Conservation (phyloP, 92 coral and sea anemone genomes). For the Actinostola sp. region DNA sequence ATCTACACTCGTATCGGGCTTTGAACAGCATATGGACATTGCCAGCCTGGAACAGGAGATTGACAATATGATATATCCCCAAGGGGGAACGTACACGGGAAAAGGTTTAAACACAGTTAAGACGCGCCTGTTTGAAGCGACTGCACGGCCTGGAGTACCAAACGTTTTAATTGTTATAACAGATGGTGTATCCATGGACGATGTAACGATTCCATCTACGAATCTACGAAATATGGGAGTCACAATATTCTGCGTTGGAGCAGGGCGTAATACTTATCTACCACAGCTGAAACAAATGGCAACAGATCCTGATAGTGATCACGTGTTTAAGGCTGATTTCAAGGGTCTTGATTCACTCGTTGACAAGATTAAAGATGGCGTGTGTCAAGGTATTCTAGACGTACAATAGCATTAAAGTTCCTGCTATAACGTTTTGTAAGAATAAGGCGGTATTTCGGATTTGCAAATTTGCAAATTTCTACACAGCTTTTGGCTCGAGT, state of each 20-base stretch:
- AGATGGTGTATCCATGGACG: conserved; percentile 44
- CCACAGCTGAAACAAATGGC: conserved; percentile 57
- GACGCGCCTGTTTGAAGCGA: conserved; percentile 38
- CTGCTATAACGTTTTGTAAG: too few species aligned
- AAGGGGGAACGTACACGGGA: conserved; percentile 51
- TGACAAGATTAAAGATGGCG: conserved; percentile 42
- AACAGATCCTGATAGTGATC: conserved; percentile 51
- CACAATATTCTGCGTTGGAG: conserved; percentile 46
- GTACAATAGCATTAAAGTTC: too few species aligned
- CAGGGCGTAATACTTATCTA: conserved; percentile 23
- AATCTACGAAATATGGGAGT: conserved; percentile 55
- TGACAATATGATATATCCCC: conserved; percentile 49
- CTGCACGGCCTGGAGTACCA: conserved; percentile 55
- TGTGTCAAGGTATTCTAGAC: conserved; percentile 42
- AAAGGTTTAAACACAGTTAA: conserved; percentile 55
- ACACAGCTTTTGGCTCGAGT: too few species aligned
- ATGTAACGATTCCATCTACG: conserved; percentile 42
- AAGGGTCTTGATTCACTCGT: conserved; percentile 39
- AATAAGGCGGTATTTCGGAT: too few species aligned
- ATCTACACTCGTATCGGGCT: conserved; percentile 40
- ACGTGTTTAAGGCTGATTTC: conserved; percentile 55
- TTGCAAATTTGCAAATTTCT: too few species aligned
- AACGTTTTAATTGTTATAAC: conserved; percentile 59
- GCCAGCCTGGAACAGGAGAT: conserved; percentile 41
- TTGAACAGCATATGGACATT: conserved; percentile 34